Evolutionary conservation across 2,113 vertebrate genomes (phyloP), one percentile per base, ranked within the genome.

Genomic region (Herpetotheres cachinnans): DNA sequence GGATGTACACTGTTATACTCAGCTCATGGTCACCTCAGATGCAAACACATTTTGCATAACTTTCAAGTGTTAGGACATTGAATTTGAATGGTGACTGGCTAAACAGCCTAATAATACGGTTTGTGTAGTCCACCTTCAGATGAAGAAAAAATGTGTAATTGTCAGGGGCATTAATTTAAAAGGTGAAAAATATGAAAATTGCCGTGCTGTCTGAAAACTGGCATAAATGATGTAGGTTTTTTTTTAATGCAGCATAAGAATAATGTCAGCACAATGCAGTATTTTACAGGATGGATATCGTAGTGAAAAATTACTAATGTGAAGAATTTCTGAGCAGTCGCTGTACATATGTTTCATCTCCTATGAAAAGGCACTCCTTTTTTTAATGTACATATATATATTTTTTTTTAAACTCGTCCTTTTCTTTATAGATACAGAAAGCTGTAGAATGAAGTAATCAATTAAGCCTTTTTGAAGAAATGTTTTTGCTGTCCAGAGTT

Each of bases 61-160:
- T 71, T 49, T 2, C 0, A 21, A 73, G 21, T 26, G 11, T 40
- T 46, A 42, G n/a, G 27, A 46, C 3, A 1, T 13, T 15, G 59
- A 42, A 36, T 79, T 92, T 58, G 24, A 62, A 15, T 49, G 50
- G 30, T 56, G 42, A 15, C 15, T 52, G 69, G 36, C 61, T 82
- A 40, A 78, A 38, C 58, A 66, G 9, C 4, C 42, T 42, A 42
- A 2, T 32, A 21, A 17, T 29, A 25, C 0, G 2, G 4, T 83
- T 81, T 55, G 17, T 49, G 30, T 61, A 18, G 16, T 58, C 47
- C 12, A 30, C 30, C 11, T 76, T 79, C 16, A 40, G 30, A 19
- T 78, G 30, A 78, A 70, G 44, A 52, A 89, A 42, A 58, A 63
- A 20, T 5, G 2, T 34, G 13, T 30, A 24, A 32, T 79, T 88